Conservation (phyloP, 2,113 vertebrate species). For the Bubalus kerabau region DNA sequence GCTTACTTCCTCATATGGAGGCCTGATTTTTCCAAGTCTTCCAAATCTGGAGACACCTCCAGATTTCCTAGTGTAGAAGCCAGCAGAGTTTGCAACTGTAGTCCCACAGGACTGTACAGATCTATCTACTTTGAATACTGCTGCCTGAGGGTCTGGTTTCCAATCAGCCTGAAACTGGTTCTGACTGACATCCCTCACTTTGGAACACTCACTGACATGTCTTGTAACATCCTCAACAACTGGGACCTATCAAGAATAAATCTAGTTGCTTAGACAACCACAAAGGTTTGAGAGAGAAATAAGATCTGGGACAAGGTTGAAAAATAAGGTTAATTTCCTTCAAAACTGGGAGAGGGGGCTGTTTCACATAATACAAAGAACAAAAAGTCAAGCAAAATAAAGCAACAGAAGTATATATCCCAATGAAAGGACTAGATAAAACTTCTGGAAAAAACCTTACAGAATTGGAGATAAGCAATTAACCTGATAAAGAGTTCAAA, state of each 20-base stretch:
- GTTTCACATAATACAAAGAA: background rate
- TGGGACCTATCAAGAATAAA: background rate
- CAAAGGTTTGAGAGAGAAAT: background rate
- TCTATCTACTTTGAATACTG: background rate
- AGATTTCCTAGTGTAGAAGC: background rate
- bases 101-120: background rate
- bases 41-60: background rate
- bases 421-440: background rate
- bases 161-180: background rate
- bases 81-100: background rate
- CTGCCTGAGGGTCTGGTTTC: background rate
- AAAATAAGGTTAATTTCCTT: background rate
- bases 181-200: background rate
- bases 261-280: background rate
- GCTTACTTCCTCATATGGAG: background rate
- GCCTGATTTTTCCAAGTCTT: background rate
- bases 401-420: background rate
- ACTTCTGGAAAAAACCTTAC: background rate
- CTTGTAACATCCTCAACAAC: background rate
- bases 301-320: background rate
- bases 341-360: background rate
- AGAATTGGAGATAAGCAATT: background rate
- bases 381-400: background rate
- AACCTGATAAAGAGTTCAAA: background rate
- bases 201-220: background rate